Conservation (phyloP, 2,113 vertebrate species). For the Lipophrys pholis region DNA sequence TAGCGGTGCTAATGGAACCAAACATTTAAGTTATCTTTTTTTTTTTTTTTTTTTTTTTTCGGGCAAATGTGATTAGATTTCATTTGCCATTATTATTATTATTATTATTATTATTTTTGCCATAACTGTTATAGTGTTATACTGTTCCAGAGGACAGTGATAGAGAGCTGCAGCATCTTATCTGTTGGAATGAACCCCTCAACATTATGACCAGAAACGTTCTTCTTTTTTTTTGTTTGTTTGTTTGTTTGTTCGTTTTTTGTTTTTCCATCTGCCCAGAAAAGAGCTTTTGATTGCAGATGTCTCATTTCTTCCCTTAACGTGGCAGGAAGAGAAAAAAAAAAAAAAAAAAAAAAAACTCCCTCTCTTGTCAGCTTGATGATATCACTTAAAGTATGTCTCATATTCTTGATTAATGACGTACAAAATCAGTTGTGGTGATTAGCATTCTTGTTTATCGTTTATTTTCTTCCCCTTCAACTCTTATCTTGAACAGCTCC, state of each 20-base stretch:
- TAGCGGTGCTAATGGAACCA: constrained; percentile 32
- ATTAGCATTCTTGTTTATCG: constrained; percentile 34
- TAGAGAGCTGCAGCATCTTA: neutral
- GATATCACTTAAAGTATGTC: neutral
- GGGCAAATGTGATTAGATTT: neutral
- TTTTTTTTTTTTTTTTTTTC: neutral
- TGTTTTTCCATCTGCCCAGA: neutral
- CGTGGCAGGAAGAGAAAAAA: neutral
- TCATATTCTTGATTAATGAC: constrained; percentile 56
- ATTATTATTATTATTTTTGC: too few species aligned
- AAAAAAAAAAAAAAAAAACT: too few species aligned
- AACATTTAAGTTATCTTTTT: neutral
- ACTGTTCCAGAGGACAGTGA: too few species aligned
- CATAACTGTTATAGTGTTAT: too few species aligned
- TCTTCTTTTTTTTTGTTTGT: neutral
- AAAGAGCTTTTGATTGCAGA: neutral
- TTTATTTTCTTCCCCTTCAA: neutral
- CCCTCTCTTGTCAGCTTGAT: too few species aligned
- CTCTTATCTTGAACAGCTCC: neutral
- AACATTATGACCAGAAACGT: neutral
- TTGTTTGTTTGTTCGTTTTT: too few species aligned
- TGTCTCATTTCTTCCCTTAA: neutral
- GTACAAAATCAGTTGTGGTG: constrained; percentile 44
- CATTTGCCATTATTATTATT: too few species aligned
- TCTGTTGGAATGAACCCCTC: neutral